These are phyloP conservation scores for Paguma larvata DNA, from an alignment of 2,797 vertebrate species.

Conservation along the genomic window DNA sequence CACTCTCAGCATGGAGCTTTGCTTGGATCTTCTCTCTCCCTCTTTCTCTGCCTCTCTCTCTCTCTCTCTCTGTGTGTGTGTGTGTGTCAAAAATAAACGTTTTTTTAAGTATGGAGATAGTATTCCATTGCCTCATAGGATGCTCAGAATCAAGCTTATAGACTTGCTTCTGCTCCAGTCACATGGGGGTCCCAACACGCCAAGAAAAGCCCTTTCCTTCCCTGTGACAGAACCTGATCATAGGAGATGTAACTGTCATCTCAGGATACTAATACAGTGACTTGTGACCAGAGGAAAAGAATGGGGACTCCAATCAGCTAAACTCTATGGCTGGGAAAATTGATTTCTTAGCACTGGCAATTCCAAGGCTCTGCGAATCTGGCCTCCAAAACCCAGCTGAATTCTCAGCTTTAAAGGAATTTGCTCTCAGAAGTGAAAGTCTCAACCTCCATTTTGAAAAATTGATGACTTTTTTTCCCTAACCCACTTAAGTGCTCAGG, in stretches of 20 bases:
- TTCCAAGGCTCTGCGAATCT: not conserved
- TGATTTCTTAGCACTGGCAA: not conserved
- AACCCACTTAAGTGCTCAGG: not conserved
- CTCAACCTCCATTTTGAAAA: not conserved
- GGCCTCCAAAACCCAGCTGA: not conserved
- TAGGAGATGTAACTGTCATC: not conserved
- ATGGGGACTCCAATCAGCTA: not conserved
- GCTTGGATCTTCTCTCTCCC: too few relatives aligned
- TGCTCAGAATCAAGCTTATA: not conserved
- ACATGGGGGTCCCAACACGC: not conserved
- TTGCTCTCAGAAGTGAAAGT: not conserved
- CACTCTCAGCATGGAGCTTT: too few relatives aligned
- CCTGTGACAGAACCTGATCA: not conserved
- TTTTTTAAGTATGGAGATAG: not conserved
- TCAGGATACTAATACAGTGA: not conserved
- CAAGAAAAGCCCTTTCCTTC: not conserved
- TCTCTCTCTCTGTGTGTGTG: too few relatives aligned
- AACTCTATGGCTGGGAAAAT: not conserved
- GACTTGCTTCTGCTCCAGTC: not conserved
- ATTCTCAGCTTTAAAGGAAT: constrained; percentile 5
- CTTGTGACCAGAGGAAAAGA: not conserved
- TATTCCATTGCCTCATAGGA: not conserved
- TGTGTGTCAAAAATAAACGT: too few relatives aligned
- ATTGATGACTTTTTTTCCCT: not conserved
- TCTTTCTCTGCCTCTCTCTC: too few relatives aligned